Conservation (phyloP, 2,888 invertebrate genomes). For the Chironomus riparius region DNA sequence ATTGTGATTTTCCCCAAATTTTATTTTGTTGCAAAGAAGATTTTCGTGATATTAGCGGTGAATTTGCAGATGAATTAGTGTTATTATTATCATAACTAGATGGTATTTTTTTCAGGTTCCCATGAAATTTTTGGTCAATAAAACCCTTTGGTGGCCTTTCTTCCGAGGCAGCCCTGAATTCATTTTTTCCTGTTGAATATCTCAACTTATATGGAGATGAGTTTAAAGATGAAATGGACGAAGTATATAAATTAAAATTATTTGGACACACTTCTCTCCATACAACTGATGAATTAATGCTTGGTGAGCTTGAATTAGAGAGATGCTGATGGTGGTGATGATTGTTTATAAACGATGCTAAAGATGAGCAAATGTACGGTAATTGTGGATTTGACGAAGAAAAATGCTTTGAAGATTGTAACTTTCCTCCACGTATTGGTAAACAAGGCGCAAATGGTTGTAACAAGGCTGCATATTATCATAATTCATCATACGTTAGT, state of each 20-base stretch:
- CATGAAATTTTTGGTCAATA: neutral
- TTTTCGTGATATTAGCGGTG: constrained; percentile 17
- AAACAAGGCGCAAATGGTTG: constrained; percentile 44
- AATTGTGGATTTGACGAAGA: constrained; percentile 44
- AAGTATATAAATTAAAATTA: constrained; percentile 42
- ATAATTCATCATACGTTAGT: neutral
- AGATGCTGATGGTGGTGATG: constrained; percentile 24
- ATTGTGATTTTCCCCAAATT: constrained; percentile 17
- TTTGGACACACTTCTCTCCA: constrained; percentile 44
- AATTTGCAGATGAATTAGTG: neutral
- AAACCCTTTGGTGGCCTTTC: constrained; percentile 28
- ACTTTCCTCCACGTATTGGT: constrained; percentile 43
- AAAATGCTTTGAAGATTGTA: constrained; percentile 43
- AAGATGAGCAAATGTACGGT: constrained; percentile 37
- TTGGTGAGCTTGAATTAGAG: constrained; percentile 39
- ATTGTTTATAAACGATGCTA: constrained; percentile 29
- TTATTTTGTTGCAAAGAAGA: neutral
- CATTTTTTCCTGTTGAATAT: constrained; percentile 34
- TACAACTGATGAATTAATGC: constrained; percentile 42
- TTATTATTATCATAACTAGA: constrained; percentile 23
- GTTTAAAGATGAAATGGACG: constrained; percentile 39
- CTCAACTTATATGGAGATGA: constrained; percentile 36
- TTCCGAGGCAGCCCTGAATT: constrained; percentile 30
- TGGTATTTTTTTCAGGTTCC: neutral
- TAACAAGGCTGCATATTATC: constrained; percentile 34